Evolutionary conservation across 2,888 invertebrate genomes (phyloP).

Genomic region (Taenaris catops): DNA sequence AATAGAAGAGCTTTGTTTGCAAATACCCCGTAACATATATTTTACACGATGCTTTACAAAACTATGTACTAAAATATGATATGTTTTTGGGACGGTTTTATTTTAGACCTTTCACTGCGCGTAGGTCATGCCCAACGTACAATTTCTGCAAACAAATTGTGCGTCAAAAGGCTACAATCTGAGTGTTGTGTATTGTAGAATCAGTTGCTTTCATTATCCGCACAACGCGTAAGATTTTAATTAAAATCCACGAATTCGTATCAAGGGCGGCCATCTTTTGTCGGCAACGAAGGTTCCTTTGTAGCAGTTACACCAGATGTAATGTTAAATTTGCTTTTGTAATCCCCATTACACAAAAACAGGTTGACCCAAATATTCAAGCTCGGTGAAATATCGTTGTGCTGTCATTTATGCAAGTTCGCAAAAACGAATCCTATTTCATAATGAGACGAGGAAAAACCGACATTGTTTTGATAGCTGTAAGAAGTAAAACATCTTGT

Average conservation of each 20-base stretch:
- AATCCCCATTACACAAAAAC: conserved; percentile 75
- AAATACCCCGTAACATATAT: too few relatives aligned
- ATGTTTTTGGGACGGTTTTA: too few relatives aligned
- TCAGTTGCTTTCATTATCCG: conserved; percentile 56
- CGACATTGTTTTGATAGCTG: conserved; percentile 43
- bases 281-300: conserved; percentile 58
- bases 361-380: conserved; percentile 76
- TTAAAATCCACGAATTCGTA: conserved; percentile 68
- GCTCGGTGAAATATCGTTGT: conserved; percentile 68
- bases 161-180: conserved; percentile 40
- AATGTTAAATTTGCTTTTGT: conserved; percentile 73
- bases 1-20: too few relatives aligned
- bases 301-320: conserved; percentile 67
- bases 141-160: conserved; percentile 35
- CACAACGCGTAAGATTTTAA: conserved; percentile 69
- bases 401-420: conserved; percentile 72
- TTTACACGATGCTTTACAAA: too few relatives aligned
- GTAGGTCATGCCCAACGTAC: too few relatives aligned
- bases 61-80: too few relatives aligned
- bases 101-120: too few relatives aligned
- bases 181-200: conserved; percentile 43
- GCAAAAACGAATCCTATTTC: conserved; percentile 68
- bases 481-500: conserved; percentile 55
- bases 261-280: conserved; percentile 64
- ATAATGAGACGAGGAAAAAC: conserved; percentile 47